A percentile compares a stretch with the other conserved stretches of the same genome.
phyloP scores from a whole-genome alignment of 1,140 invertebrate genomes.

The Helicoverpa zea region DNA sequence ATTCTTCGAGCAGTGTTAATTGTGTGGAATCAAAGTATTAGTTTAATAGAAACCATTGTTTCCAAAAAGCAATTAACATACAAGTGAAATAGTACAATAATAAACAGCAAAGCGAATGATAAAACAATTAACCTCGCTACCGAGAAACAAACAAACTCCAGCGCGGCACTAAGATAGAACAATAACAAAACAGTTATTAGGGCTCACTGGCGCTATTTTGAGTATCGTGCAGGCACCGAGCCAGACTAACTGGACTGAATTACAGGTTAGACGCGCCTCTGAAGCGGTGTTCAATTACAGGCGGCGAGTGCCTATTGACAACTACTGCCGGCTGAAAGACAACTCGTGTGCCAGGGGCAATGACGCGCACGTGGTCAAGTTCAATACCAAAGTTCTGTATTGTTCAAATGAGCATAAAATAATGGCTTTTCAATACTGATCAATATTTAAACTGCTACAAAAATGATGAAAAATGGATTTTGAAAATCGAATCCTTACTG shows the following conservation, averaged over 20 bases:
- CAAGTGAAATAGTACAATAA: background rate
- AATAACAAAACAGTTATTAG: conserved; percentile 36
- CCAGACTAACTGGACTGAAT: conserved; percentile 58
- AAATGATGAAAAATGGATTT: too few species aligned
- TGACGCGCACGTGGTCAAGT: background rate
- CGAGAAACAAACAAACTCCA: conserved; percentile 12
- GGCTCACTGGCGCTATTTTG: conserved; percentile 18
- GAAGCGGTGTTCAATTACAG: conserved; percentile 59
- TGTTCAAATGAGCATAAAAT: too few species aligned
- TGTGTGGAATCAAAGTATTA: too few species aligned
- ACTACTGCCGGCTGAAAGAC: background rate
- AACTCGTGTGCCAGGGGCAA: background rate
- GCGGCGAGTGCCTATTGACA: conserved; percentile 32
- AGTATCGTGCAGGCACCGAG: conserved; percentile 34
- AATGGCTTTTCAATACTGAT: too few species aligned
- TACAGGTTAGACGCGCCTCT: conserved; percentile 59
- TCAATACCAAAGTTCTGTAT: too few species aligned
- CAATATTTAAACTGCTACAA: too few species aligned
- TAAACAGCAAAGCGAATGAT: background rate
- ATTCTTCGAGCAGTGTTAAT: too few species aligned
- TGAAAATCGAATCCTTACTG: background rate
- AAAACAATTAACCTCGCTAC: background rate
- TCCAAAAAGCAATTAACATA: too few species aligned
- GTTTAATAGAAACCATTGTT: too few species aligned
- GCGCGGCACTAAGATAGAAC: conserved; percentile 9